A percentile compares a stretch with the other conserved stretches of the same genome.
Conservation (phyloP, 2,888 invertebrate species). For the Epirrhoe tristata region DNA sequence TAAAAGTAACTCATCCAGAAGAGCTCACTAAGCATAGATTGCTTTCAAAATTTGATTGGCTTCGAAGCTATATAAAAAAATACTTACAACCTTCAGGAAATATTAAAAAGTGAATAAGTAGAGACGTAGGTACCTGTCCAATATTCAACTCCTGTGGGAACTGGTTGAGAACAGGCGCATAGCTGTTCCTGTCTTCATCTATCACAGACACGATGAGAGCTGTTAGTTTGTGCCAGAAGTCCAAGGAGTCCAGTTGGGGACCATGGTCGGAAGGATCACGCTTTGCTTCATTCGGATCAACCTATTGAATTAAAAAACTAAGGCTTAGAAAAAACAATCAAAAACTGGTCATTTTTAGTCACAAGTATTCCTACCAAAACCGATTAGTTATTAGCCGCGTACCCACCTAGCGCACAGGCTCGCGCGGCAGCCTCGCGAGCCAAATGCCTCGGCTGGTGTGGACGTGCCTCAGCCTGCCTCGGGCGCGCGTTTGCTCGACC, state of each 20-base stretch:
- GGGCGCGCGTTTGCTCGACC: no score
- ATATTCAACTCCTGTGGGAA: slow-evolving; percentile 99
- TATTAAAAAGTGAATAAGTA: no score
- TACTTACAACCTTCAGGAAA: background rate
- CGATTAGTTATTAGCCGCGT: no score
- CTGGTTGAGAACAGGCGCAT: slow-evolving; percentile 99
- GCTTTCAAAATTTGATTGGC: no score
- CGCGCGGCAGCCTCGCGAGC: no score
- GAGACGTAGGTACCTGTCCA: slow-evolving; percentile 88
- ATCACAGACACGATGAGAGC: slow-evolving; percentile 99
- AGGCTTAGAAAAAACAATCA: background rate
- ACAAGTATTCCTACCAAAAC: no score
- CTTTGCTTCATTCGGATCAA: slow-evolving; percentile 95
- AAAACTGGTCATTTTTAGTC: background rate
- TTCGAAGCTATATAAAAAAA: no score
- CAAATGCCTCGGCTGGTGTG: no score
- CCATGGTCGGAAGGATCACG: slow-evolving; percentile 95
- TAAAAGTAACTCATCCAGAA: no score
- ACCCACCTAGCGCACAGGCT: no score
- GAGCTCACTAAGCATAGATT: no score
- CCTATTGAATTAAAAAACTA: slow-evolving; percentile 71
- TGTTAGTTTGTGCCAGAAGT: slow-evolving; percentile 99
- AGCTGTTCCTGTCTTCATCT: slow-evolving; percentile 99
- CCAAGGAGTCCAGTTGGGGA: slow-evolving; percentile 94
- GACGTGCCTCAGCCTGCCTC: no score